phyloP scores from a whole-genome alignment of 2,888 invertebrate species.

The Pomacea canaliculata region DNA sequence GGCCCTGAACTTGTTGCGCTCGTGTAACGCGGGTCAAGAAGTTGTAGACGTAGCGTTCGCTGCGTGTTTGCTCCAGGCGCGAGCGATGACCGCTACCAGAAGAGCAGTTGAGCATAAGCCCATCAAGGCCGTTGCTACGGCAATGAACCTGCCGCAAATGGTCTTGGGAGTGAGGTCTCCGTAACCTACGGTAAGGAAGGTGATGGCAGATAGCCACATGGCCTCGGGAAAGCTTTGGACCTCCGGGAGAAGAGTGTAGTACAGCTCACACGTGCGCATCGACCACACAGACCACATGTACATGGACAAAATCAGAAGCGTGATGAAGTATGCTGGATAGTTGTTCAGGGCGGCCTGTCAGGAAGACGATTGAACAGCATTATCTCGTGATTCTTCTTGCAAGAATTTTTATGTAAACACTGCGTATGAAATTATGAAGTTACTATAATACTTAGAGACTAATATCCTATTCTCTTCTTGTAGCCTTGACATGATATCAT shows the following conservation, averaged over 20 bases:
- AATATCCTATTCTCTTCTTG: too few species aligned
- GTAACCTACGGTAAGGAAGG: slow-evolving; percentile 60
- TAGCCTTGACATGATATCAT: too few species aligned
- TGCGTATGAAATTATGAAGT: too few species aligned
- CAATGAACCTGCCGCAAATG: slow-evolving; percentile 60
- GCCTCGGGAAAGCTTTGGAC: slow-evolving; percentile 50
- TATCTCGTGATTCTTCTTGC: too few species aligned
- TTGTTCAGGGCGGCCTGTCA: slow-evolving; percentile 48
- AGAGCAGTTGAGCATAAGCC: slow-evolving; percentile 57
- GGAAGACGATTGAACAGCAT: neutral
- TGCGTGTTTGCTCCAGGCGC: slow-evolving; percentile 55
- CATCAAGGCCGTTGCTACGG: slow-evolving; percentile 53
- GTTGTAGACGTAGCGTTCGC: slow-evolving; percentile 57
- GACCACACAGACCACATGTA: slow-evolving; percentile 56
- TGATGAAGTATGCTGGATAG: slow-evolving; percentile 47
- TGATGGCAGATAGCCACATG: slow-evolving; percentile 60
- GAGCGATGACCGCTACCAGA: slow-evolving; percentile 56
- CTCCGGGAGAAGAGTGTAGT: slow-evolving; percentile 44
- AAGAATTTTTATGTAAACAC: too few species aligned
- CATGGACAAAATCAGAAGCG: slow-evolving; percentile 51
- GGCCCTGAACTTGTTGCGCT: slow-evolving; percentile 45
- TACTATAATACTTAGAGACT: too few species aligned
- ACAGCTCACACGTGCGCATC: slow-evolving; percentile 61
- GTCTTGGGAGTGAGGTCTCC: slow-evolving; percentile 57
- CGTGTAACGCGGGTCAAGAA: slow-evolving; percentile 57